A percentile compares a stretch with the other conserved stretches of the same genome.
Evolutionary conservation across 1,140 invertebrate genomes (phyloP).

Genomic region (Acyrthosiphon pisum): DNA sequence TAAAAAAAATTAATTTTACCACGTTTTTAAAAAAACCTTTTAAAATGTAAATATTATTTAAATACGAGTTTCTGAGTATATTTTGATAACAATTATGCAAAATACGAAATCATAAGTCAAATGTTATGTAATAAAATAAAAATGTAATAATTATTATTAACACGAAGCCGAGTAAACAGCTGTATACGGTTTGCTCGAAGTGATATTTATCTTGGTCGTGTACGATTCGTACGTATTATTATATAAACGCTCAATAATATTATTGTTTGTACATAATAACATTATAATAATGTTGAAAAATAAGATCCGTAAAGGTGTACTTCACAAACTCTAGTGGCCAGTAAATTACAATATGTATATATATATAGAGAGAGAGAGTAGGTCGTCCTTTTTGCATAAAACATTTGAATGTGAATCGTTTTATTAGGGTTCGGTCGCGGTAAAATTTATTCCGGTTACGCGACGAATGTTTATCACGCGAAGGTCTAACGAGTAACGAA

Average conservation of each 20-base stretch:
- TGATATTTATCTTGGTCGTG: not conserved
- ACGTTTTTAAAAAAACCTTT: not conserved
- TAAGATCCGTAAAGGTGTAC: not conserved
- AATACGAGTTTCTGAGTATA: not conserved
- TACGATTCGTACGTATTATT: not conserved
- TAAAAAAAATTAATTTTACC: not conserved
- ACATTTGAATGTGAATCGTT: not conserved
- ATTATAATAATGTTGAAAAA: not conserved
- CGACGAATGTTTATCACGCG: not conserved
- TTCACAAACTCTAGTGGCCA: not conserved
- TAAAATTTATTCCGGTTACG: not conserved
- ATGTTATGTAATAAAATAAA: not conserved
- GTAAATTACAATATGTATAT: not conserved
- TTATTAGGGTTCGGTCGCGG: not conserved
- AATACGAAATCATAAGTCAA: not conserved
- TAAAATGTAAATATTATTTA: slow-evolving; percentile 18
- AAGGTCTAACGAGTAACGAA: not conserved
- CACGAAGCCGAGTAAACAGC: not conserved
- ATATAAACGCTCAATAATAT: not conserved
- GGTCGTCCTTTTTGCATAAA: not conserved
- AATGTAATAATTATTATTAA: not conserved
- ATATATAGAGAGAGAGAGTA: too few relatives aligned
- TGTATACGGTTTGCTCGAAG: not conserved
- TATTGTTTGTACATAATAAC: not conserved
- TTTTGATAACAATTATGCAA: slow-evolving; percentile 21